Conservation (phyloP, 2,888 invertebrate genomes). For the Anorthoa munda region DNA sequence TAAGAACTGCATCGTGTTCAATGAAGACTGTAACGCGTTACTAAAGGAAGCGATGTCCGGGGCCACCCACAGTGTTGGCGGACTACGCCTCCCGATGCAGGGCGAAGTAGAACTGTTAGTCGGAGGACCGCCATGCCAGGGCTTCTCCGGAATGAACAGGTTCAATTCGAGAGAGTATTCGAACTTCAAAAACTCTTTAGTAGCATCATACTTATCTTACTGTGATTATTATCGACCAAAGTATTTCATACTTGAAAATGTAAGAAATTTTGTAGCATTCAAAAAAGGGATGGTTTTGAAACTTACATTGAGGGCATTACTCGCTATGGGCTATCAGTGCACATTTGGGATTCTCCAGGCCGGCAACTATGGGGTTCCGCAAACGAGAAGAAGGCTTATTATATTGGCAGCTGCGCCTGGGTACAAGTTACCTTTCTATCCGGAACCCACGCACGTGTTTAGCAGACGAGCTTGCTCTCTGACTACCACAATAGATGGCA, state of each 20-base stretch:
- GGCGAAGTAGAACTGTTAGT: constrained; percentile 96
- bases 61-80: constrained; percentile 85
- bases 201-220: constrained; percentile 95
- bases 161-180: constrained; percentile 96
- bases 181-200: constrained; percentile 96
- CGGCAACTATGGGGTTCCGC: constrained; percentile 96
- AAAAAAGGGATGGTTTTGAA: constrained; percentile 96
- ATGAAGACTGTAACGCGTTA: constrained; percentile 95
- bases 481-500: constrained; percentile 85
- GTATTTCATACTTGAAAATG: constrained; percentile 96
- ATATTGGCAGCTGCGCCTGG: constrained; percentile 96
- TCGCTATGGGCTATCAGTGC: constrained; percentile 97
- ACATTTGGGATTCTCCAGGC: constrained; percentile 97
- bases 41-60: constrained; percentile 93
- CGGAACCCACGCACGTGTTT: constrained; percentile 95
- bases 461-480: constrained; percentile 92
- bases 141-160: constrained; percentile 97
- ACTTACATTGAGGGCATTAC: constrained; percentile 93
- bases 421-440: constrained; percentile 93
- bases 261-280: constrained; percentile 96
- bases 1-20: constrained; percentile 93
- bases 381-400: constrained; percentile 94
- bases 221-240: constrained; percentile 96
- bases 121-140: constrained; percentile 97
- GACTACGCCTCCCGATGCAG: constrained; percentile 92